Evolutionary conservation across 2,888 invertebrate genomes (phyloP).

Genomic region (Perizoma flavofasciatum): DNA sequence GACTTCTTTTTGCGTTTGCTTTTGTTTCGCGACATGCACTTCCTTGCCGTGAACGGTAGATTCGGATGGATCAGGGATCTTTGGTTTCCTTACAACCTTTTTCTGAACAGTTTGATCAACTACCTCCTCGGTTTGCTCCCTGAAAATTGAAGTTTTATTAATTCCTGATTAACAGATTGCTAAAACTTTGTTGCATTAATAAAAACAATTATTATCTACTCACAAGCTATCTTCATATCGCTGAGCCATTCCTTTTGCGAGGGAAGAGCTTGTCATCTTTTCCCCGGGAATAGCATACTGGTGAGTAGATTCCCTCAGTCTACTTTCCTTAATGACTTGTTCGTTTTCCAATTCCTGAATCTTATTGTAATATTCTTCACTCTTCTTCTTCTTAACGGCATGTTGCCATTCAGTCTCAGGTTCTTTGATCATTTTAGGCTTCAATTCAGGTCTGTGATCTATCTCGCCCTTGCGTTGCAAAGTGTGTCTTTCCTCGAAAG

Average conservation of each 20-base stretch:
- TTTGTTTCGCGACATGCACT: conserved; percentile 93
- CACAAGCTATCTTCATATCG: conserved; percentile 93
- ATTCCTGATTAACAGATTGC: no score
- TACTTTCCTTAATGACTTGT: conserved; percentile 92
- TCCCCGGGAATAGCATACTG: conserved; percentile 94
- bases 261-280: conserved; percentile 88
- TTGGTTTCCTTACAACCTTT: conserved; percentile 78
- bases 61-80: conserved; percentile 90
- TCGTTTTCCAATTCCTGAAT: conserved; percentile 92
- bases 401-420: conserved; percentile 94
- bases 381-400: conserved; percentile 91
- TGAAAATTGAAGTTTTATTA: conserved; percentile 51
- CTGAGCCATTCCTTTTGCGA: conserved; percentile 94
- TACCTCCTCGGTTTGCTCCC: conserved; percentile 85
- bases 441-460: conserved; percentile 85
- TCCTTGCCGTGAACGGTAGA: conserved; percentile 95
- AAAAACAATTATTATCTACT: conserved; percentile 66
- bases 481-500: conserved; percentile 93
- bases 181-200: no score
- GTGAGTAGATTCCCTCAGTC: conserved; percentile 89
- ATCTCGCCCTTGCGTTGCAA: conserved; percentile 87
- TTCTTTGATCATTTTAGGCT: conserved; percentile 87
- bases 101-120: conserved; percentile 75
- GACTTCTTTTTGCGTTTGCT: conserved; percentile 94
- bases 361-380: conserved; percentile 92